These are phyloP conservation scores for Pammene aurita DNA, from an alignment of 2,888 invertebrate genomes.

Conservation along the genomic window DNA sequence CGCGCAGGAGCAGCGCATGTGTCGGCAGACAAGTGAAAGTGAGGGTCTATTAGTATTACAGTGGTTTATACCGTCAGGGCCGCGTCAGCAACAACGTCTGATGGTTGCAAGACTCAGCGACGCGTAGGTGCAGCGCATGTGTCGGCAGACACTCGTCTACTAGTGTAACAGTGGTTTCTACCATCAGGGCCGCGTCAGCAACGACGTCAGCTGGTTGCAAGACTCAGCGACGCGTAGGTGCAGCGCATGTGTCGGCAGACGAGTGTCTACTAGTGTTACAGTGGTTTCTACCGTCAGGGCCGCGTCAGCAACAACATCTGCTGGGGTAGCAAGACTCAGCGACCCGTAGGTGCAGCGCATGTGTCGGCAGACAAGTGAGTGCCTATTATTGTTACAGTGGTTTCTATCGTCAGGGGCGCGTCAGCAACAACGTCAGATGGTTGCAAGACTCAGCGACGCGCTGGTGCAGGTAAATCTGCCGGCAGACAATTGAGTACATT, in stretches of 20 bases:
- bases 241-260: slow-evolving; percentile 59
- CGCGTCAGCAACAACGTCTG: too few relatives aligned
- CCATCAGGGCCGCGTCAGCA: slow-evolving; percentile 83
- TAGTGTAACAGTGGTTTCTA: too few relatives aligned
- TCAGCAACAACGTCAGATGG: slow-evolving; percentile 88
- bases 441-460: slow-evolving; percentile 82
- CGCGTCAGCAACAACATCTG: too few relatives aligned
- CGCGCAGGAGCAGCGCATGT: too few relatives aligned
- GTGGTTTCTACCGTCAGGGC: too few relatives aligned
- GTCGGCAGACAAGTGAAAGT: too few relatives aligned
- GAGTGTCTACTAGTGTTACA: slow-evolving; percentile 47
- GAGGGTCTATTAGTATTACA: slow-evolving; percentile 48
- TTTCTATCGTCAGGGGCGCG: slow-evolving; percentile 72
- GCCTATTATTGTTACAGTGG: too few relatives aligned
- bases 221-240: slow-evolving; percentile 80
- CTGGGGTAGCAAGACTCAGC: too few relatives aligned
- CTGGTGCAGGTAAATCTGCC: too few relatives aligned
- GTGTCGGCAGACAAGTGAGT: background rate
- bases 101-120: too few relatives aligned
- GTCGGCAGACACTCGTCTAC: background rate
- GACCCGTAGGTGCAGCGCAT: background rate
- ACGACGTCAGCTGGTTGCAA: slow-evolving; percentile 87
- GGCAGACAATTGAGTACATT: too few relatives aligned
- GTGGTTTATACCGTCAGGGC: too few relatives aligned
- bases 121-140: background rate